Base-by-base conservation (phyloP, 2,797 vertebrate genomes). In the Ficedula albicollis region DNA sequence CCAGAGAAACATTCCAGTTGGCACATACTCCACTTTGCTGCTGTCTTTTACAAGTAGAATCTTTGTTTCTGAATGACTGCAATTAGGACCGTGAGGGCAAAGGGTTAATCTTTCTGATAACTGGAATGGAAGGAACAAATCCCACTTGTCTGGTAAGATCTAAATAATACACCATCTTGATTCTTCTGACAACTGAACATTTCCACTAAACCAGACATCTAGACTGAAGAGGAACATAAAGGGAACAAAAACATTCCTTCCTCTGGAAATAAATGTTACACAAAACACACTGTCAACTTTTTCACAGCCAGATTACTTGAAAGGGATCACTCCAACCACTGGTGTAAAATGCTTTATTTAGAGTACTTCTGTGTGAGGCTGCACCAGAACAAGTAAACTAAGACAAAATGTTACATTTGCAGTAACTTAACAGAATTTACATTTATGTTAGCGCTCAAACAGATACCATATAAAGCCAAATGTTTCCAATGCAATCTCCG, bases 21-120 rank as follows among this genome's bases (percentile, higher is more conserved):
- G 95, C 97, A 96, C 86, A 91, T 32, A 90, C 72, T 89, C 72
- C 30, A 15, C 84, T 97, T 95, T 81, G 84, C 95, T 97, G 92
- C 91, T 63, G 88, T 95, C 95, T 97, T 96, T 84, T 97, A 99
- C 98, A 99, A 98, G 98, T 96, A 98, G 97, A 97, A 96, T 98
- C 98, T 98, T 98, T 99, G 98, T 99, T 98, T 98, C 98, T 96
- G 96, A 98, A 95, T 39, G 82, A 97, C 97, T 95, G 98, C 98
- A 99, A 98, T 99, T 98, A 99, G 98, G 98, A 98, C 98, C 90
- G 80, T 69, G 93, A 98, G 99, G 99, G 98, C 98, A 98, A 99
- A 98, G 98, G 99, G 99, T 99, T 99, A 99, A 99, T 98, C 98
- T 98, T 99, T 97, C 98, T 98, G 98, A 98, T 98, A 99, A 98